Evolutionary conservation across 2,797 vertebrate species (phyloP).

Genomic region (Paedocypris micromegethes): DNA sequence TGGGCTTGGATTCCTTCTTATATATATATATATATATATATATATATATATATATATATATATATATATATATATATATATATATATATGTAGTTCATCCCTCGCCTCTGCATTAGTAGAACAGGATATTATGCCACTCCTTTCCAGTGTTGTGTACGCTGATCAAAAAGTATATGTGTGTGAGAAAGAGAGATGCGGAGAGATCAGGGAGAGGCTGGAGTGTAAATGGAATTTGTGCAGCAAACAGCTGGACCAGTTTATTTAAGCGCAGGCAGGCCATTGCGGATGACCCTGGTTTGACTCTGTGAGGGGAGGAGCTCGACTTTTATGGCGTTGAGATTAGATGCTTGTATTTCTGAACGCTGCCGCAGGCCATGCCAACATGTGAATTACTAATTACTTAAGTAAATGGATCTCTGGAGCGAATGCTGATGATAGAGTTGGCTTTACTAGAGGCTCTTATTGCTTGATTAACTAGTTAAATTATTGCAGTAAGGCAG

Average conservation of each 20-base stretch:
- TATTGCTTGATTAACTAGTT: slow-evolving; percentile 14
- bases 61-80: no score
- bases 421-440: slow-evolving; percentile 47
- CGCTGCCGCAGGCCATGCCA: slow-evolving; percentile 64
- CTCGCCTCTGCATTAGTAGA: slow-evolving; percentile 6
- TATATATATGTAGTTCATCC: no score
- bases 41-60: no score
- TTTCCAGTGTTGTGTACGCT: slow-evolving; percentile 1
- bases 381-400: slow-evolving; percentile 58
- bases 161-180: slow-evolving; percentile 29
- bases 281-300: slow-evolving; percentile 82
- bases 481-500: slow-evolving; percentile 13
- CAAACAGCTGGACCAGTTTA: slow-evolving; percentile 84
- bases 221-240: slow-evolving; percentile 78
- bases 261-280: slow-evolving; percentile 80
- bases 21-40: no score
- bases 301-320: slow-evolving; percentile 73
- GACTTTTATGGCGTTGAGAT: slow-evolving; percentile 79
- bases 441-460: slow-evolving; percentile 40
- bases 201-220: slow-evolving; percentile 68
- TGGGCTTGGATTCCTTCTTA: no score
- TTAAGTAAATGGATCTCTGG: slow-evolving; percentile 57
- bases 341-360: slow-evolving; percentile 67
- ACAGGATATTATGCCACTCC: slow-evolving; percentile 17
- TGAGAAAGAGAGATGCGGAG: slow-evolving; percentile 61